Evolutionary conservation across 2,797 vertebrate genomes (phyloP), one percentile per base, ranked within the genome.

Genomic region (Remorina albescens): DNA sequence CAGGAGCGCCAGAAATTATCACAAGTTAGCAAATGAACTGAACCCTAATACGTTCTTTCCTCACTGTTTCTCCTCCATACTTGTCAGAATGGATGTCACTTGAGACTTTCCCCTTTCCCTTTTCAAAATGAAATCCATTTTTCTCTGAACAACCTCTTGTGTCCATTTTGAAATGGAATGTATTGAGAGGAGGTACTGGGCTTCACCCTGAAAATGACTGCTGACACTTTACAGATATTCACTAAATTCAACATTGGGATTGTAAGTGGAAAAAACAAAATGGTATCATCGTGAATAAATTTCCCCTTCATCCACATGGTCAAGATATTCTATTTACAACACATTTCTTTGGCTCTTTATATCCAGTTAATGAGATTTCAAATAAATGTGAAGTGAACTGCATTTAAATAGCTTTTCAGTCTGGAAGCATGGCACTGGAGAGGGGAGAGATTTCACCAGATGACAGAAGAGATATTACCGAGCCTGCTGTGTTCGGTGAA

Each of bases 391-490:
- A 88, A 91, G 81, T 85, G 87, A 93, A 89, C 78, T 81, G 89
- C 86, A 92, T 94, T 93, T 93, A 92, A 91, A 94, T 93, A 87
- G 88, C 84, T 89, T 87, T 93, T 93, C 89, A 90, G 78, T 82
- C 82, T 83, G 83, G 82, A 89, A 71, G 81, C 81, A 86, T 59
- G 81, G 80, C 64, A 41, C 74, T 82, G 86, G 85, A 84, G 84
- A 81, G 76, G 71, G 79, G 83, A 86, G 81, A 84, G 83, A 89
- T 84, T 87, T 75, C 16, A 83, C 72, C 68, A 65, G 85, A 90
- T 88, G 91, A 93, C 88, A 90, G 87, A 88, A 67, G 86, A 86
- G 84, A 86, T 88, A 90, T 92, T 88, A 92, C 84, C 64, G 55
- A 57, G 79, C 71, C 73, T 51, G 66, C 86, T 81, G 67, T 32